Conservation (phyloP, 1,140 invertebrate species). For the Ruditapes philippinarum region DNA sequence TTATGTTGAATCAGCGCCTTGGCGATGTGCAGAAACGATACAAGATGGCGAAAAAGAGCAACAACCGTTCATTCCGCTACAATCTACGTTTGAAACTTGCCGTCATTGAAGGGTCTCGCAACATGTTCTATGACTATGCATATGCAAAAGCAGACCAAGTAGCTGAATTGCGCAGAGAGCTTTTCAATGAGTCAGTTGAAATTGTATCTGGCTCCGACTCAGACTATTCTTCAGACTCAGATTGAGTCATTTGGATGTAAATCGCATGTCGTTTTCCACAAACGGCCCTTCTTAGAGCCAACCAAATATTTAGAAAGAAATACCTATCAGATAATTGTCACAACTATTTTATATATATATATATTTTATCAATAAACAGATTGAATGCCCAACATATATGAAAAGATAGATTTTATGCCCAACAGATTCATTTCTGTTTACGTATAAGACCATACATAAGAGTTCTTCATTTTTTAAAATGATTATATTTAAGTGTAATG, state of each 20-base stretch:
- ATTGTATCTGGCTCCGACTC: conserved; percentile 30
- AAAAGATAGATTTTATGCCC: background rate
- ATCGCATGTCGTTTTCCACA: background rate
- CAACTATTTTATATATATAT: no score
- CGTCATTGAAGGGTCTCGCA: conserved; percentile 67
- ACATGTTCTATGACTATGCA: conserved; percentile 74
- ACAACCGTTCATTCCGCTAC: conserved; percentile 33
- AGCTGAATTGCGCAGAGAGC: conserved; percentile 57
- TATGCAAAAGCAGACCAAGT: conserved; percentile 67
- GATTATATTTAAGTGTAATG: conserved; percentile 37
- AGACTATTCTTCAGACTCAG: conserved; percentile 6
- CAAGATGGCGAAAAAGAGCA: conserved; percentile 17
- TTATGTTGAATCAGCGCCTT: conserved; percentile 37
- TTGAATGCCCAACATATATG: background rate
- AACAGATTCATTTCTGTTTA: background rate
- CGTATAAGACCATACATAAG: no score
- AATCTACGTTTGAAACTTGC: conserved; percentile 58
- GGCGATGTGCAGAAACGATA: conserved; percentile 46
- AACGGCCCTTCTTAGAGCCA: conserved; percentile 14
- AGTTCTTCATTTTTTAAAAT: background rate
- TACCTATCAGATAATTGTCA: background rate
- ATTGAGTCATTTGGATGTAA: background rate
- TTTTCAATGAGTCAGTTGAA: conserved; percentile 50
- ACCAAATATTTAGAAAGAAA: background rate
- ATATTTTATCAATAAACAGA: no score